These are phyloP conservation scores for Pocillopora damicornis DNA, from an alignment of 64 coral and sea anemone species.

Conservation along the genomic window DNA sequence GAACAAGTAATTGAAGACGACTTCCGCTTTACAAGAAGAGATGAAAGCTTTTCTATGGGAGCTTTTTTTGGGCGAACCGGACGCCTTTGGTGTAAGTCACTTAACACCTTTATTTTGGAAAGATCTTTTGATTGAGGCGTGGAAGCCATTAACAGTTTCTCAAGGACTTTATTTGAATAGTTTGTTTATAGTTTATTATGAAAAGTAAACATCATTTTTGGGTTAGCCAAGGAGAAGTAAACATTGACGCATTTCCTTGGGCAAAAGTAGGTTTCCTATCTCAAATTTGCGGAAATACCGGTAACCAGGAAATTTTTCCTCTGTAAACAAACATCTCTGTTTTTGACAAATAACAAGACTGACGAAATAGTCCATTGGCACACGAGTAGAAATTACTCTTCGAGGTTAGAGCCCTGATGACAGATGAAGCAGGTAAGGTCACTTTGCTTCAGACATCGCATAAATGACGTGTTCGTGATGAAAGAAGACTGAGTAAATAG, in stretches of 20 bases:
- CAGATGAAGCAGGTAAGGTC: not conserved
- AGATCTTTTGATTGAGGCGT: not conserved
- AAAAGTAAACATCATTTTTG: not conserved
- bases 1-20: slow-evolving; percentile 9
- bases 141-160: not conserved
- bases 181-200: not conserved
- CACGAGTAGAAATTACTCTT: not conserved
- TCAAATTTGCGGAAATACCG: not conserved
- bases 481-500: not conserved
- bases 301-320: not conserved
- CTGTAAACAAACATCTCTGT: slow-evolving; percentile 15
- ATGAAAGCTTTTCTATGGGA: not conserved
- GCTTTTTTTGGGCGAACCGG: slow-evolving; percentile 14
- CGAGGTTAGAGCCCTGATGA: not conserved
- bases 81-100: not conserved
- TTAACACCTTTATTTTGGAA: not conserved
- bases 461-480: not conserved
- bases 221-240: not conserved
- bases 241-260: not conserved
- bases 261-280: not conserved
- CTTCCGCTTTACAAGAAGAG: slow-evolving; percentile 33
- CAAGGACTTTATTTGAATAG: not conserved
- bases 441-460: not conserved
- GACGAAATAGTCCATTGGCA: not conserved
- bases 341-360: not conserved